Percentiles rank a stretch among this genome's conserved stretches.
These are phyloP conservation scores for Betta splendens DNA, from an alignment of 2,797 vertebrate genomes.

Conservation along the genomic window DNA sequence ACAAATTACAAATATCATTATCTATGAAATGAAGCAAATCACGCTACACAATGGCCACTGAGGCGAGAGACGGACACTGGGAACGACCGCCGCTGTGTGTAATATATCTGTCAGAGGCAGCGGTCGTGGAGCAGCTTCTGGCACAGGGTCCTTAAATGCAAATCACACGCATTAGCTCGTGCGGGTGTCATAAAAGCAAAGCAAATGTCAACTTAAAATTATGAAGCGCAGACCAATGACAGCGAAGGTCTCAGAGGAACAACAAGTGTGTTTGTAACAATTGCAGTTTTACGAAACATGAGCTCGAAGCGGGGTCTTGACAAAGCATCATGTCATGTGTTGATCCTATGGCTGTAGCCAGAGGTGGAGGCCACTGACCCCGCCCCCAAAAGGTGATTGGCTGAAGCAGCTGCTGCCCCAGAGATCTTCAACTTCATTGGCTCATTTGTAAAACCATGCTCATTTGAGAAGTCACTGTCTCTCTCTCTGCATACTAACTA, in stretches of 20 bases:
- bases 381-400: too few relatives aligned
- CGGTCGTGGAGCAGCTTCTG: constrained; percentile 23
- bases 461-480: too few relatives aligned
- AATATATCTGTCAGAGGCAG: constrained; percentile 39
- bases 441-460: too few relatives aligned
- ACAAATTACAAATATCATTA: constrained; percentile 56
- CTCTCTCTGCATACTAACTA: too few relatives aligned
- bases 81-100: constrained; percentile 24
- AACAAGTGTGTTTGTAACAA: background rate
- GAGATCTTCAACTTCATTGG: too few relatives aligned
- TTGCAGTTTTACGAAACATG: too few relatives aligned
- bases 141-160: constrained; percentile 28
- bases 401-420: too few relatives aligned
- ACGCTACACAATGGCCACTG: constrained; percentile 29
- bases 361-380: too few relatives aligned
- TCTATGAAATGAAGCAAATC: constrained; percentile 42
- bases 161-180: constrained; percentile 19
- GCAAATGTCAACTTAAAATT: constrained; percentile 23
- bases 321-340: too few relatives aligned
- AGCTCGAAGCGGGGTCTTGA: too few relatives aligned
- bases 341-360: too few relatives aligned
- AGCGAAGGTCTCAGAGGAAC: background rate
- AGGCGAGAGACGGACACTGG: constrained; percentile 30
- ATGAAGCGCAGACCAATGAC: constrained; percentile 7
- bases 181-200: constrained; percentile 13